Evolutionary conservation across 2,888 invertebrate genomes (phyloP).

Genomic region (Tigriopus californicus): DNA sequence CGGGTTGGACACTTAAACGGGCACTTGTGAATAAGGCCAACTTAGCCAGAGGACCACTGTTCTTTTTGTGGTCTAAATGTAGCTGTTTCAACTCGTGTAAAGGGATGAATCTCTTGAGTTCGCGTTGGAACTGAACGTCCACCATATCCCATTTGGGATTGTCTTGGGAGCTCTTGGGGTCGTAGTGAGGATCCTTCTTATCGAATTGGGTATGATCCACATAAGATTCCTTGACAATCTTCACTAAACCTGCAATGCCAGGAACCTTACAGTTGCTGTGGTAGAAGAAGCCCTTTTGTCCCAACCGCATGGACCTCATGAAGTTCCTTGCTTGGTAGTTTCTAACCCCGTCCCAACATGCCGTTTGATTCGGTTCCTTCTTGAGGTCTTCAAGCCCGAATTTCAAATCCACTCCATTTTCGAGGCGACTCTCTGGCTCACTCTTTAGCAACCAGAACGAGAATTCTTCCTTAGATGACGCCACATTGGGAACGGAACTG

Average conservation of each 20-base stretch:
- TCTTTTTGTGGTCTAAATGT: slow-evolving; percentile 24
- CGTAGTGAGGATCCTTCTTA: slow-evolving; percentile 25
- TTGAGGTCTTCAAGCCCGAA: slow-evolving; percentile 28
- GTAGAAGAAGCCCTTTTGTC: slow-evolving; percentile 27
- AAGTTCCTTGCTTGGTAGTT: slow-evolving; percentile 25
- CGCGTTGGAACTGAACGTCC: slow-evolving; percentile 25
- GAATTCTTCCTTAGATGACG: too few species aligned
- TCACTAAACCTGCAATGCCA: slow-evolving; percentile 26
- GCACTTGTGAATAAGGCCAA: slow-evolving; percentile 25
- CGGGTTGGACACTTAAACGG: slow-evolving; percentile 27
- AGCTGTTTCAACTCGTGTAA: slow-evolving; percentile 24
- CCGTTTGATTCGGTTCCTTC: slow-evolving; percentile 20
- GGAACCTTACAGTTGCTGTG: slow-evolving; percentile 28
- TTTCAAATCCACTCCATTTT: slow-evolving; percentile 14
- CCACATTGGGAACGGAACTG: too few species aligned
- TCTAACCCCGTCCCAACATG: slow-evolving; percentile 28
- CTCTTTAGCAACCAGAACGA: slow-evolving; percentile 17
- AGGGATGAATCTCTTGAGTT: slow-evolving; percentile 24
- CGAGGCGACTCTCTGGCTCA: slow-evolving; percentile 16
- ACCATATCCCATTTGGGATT: slow-evolving; percentile 27
- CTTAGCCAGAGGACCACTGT: slow-evolving; percentile 24
- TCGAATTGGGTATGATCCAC: slow-evolving; percentile 29
- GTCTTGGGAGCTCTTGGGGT: slow-evolving; percentile 22
- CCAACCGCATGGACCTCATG: slow-evolving; percentile 24
- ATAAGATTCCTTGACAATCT: slow-evolving; percentile 26